Evolutionary conservation across 2,888 invertebrate genomes (phyloP).

Genomic region (Parelbella ahira): DNA sequence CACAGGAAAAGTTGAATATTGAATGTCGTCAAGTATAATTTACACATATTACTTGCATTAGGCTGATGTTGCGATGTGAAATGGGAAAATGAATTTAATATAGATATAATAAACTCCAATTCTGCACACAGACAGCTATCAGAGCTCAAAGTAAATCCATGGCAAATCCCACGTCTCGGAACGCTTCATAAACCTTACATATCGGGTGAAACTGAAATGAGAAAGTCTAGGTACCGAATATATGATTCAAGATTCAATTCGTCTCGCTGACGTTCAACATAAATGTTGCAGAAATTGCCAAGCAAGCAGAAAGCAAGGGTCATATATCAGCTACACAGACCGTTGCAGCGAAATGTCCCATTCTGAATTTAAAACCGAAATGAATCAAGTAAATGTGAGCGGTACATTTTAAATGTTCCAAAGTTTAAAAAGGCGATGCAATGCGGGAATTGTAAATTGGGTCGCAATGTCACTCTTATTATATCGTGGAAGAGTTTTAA

Average conservation of each 20-base stretch:
- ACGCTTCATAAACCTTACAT: too few relatives aligned
- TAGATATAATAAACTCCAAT: too few relatives aligned
- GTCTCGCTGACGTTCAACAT: too few relatives aligned
- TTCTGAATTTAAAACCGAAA: conserved; percentile 20
- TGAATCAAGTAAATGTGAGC: conserved; percentile 23
- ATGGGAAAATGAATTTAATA: neutral
- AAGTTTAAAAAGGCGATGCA: conserved; percentile 10
- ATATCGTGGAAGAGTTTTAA: too few relatives aligned
- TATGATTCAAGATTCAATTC: too few relatives aligned
- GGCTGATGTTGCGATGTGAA: conserved; percentile 5
- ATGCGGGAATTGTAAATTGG: conserved; percentile 13
- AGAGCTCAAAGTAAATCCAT: too few relatives aligned
- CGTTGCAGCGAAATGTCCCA: conserved; percentile 20
- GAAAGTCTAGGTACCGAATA: too few relatives aligned
- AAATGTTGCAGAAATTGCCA: conserved; percentile 11
- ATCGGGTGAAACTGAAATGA: too few relatives aligned
- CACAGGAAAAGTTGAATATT: conserved; percentile 13
- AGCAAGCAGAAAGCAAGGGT: conserved; percentile 5
- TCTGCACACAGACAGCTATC: too few relatives aligned
- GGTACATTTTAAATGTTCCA: conserved; percentile 17
- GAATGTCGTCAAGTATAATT: conserved; percentile 15
- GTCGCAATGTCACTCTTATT: conserved; percentile 3
- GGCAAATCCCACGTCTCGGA: too few relatives aligned
- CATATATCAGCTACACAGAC: conserved; percentile 9
- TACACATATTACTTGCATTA: conserved; percentile 16